Evolutionary conservation across 2,113 vertebrate species (phyloP).

Genomic region (Tonatia bakeri): DNA sequence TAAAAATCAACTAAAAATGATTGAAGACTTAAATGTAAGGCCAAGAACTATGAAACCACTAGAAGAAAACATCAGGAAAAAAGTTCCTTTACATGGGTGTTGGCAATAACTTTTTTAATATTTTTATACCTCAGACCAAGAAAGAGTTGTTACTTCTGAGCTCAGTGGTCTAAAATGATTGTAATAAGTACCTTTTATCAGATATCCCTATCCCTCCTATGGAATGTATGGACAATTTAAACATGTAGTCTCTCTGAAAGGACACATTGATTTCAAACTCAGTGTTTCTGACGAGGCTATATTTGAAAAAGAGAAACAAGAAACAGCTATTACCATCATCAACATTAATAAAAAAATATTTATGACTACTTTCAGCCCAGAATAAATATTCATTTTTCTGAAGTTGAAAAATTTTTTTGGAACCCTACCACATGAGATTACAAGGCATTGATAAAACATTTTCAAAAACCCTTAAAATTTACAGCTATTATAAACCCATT

Average conservation of each 20-base stretch:
- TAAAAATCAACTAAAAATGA: background rate
- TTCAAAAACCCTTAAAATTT: background rate
- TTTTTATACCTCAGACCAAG: background rate
- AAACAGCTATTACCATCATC: background rate
- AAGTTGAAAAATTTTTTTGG: background rate
- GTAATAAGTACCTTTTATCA: background rate
- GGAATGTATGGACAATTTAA: background rate
- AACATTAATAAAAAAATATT: background rate
- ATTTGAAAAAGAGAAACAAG: background rate
- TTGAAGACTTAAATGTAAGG: background rate
- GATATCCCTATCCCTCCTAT: background rate
- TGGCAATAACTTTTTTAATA: background rate
- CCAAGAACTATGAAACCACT: background rate
- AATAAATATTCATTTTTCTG: background rate
- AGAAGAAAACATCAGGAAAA: background rate
- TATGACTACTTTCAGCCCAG: background rate
- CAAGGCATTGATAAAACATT: background rate
- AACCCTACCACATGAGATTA: background rate
- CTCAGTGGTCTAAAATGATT: background rate
- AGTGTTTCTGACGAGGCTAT: background rate
- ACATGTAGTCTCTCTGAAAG: background rate
- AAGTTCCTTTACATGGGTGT: background rate
- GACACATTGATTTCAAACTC: rapidly evolving
- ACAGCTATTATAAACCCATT: background rate
- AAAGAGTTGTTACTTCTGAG: background rate